Percentiles rank a stretch among this genome's conserved stretches.
Conservation (phyloP, 2,888 invertebrate species). For the Anagyrus pseudococci region DNA sequence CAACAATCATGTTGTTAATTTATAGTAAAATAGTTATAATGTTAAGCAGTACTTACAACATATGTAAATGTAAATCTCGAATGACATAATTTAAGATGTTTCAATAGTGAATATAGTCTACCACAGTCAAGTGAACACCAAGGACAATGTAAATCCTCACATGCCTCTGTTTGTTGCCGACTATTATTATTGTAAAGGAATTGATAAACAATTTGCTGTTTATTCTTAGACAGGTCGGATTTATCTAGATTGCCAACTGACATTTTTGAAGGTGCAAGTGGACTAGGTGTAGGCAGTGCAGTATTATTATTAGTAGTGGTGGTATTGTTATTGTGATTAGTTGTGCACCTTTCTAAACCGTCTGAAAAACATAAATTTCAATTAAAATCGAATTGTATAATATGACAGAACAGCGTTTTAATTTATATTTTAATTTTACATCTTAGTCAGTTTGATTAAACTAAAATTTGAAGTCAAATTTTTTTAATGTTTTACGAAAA, state of each 20-base stretch:
- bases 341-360: constrained; percentile 51
- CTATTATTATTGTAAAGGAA: constrained; percentile 95
- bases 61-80: constrained; percentile 93
- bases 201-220: constrained; percentile 89
- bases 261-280: constrained; percentile 54
- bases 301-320: constrained; percentile 55
- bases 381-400: background rate
- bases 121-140: constrained; percentile 95
- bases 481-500: too few species aligned
- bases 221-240: constrained; percentile 52
- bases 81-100: constrained; percentile 93
- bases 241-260: constrained; percentile 49
- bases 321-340: constrained; percentile 56
- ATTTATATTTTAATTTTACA: too few species aligned
- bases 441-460: background rate
- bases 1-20: background rate
- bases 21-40: constrained; percentile 2
- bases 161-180: constrained; percentile 93
- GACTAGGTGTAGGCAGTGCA: constrained; percentile 56
- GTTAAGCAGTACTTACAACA: constrained; percentile 73
- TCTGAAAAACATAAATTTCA: constrained; percentile 9
- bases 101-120: constrained; percentile 85
- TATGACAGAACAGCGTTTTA: too few species aligned
- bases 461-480: background rate
- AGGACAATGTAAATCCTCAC: constrained; percentile 91